A percentile compares a stretch with the other conserved stretches of the same genome.
Evolutionary conservation across 2,888 invertebrate genomes (phyloP).

Genomic region (Euphydryas editha): DNA sequence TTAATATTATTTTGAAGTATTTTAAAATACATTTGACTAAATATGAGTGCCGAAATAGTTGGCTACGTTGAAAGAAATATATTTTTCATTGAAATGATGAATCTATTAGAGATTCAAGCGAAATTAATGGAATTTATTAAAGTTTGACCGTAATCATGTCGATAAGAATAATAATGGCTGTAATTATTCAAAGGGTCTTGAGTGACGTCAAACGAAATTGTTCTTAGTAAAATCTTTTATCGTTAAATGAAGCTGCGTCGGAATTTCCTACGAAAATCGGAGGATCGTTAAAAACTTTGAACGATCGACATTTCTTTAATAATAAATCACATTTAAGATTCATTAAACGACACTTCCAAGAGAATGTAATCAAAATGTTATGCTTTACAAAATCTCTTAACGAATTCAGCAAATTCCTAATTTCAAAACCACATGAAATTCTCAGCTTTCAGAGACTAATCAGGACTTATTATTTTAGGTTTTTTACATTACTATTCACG

Average conservation of each 20-base stretch:
- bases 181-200: constrained; percentile 22
- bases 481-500: too few relatives aligned
- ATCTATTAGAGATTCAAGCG: neutral
- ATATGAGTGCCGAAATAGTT: too few relatives aligned
- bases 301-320: neutral
- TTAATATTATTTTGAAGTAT: constrained; percentile 6
- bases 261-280: constrained; percentile 13
- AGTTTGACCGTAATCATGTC: constrained; percentile 17
- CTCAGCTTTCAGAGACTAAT: too few relatives aligned
- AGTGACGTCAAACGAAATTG: constrained; percentile 23
- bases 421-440: neutral
- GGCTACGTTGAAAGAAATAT: neutral
- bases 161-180: constrained; percentile 21
- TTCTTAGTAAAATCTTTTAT: constrained; percentile 33
- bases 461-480: too few relatives aligned
- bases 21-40: too few relatives aligned
- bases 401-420: neutral
- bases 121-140: constrained; percentile 18
- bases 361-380: neutral
- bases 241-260: constrained; percentile 16
- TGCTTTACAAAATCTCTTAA: neutral
- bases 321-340: neutral
- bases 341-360: too few relatives aligned
- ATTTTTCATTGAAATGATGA: neutral
- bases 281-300: constrained; percentile 9